phyloP scores from a whole-genome alignment of 1,140 invertebrate species.

The Patella vulgata region DNA sequence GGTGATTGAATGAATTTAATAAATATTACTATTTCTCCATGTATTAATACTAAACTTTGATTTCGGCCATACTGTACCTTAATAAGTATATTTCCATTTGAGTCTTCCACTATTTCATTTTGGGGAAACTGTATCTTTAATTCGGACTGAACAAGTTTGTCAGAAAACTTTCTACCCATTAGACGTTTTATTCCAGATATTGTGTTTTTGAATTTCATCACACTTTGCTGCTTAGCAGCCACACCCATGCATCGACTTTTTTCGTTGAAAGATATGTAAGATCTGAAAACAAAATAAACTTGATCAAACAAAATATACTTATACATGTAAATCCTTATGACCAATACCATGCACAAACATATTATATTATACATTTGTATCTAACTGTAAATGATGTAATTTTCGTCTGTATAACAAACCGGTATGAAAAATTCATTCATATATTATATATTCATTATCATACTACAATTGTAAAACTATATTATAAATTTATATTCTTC shows the following conservation, averaged over 20 bases:
- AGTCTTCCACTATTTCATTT: conserved; percentile 76
- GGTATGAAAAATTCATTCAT: too few species aligned
- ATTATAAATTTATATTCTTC: too few species aligned
- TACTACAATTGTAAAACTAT: too few species aligned
- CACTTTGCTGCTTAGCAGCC: conserved; percentile 95
- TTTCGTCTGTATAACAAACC: too few species aligned
- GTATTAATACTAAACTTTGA: too few species aligned
- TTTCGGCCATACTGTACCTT: conserved; percentile 73
- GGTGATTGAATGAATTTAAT: too few species aligned
- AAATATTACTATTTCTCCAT: too few species aligned
- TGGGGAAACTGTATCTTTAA: conserved; percentile 74
- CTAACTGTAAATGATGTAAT: too few species aligned
- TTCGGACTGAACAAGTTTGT: conserved; percentile 87
- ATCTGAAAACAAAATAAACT: conserved; percentile 73
- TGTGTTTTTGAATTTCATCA: conserved; percentile 98
- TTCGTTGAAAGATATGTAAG: conserved; percentile 93
- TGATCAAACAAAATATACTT: background rate
- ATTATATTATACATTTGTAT: too few species aligned
- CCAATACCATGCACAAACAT: background rate
- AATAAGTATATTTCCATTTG: conserved; percentile 75
- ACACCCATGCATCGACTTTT: conserved; percentile 94
- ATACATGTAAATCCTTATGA: background rate
- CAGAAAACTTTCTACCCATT: conserved; percentile 84
- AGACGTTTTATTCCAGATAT: conserved; percentile 93
- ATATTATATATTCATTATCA: too few species aligned